These are phyloP conservation scores for Antheraea pernyi DNA, from an alignment of 1,140 invertebrate species.

Conservation along the genomic window DNA sequence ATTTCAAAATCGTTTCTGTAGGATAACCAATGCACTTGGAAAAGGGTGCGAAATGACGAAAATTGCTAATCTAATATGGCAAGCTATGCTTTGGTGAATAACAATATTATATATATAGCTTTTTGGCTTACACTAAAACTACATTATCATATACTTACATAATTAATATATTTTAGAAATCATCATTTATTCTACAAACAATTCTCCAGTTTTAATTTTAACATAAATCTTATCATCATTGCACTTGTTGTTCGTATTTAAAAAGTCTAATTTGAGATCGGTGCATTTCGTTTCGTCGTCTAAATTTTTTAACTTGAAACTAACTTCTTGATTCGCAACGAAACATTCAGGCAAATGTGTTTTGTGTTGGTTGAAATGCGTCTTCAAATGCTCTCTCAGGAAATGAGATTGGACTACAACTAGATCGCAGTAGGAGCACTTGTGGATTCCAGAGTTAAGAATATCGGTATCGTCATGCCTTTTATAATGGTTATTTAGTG, in stretches of 20 bases:
- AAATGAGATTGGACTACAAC: slow-evolving; percentile 88
- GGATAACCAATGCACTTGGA: neutral
- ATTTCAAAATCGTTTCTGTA: neutral
- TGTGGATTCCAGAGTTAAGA: slow-evolving; percentile 81
- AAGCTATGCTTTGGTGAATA: slow-evolving; percentile 74
- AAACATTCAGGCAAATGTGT: slow-evolving; percentile 80
- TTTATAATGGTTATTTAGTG: slow-evolving; percentile 86
- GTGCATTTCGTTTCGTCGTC: slow-evolving; percentile 46
- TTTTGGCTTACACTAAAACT: slow-evolving; percentile 42
- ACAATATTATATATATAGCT: slow-evolving; percentile 27
- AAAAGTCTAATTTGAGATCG: slow-evolving; percentile 62
- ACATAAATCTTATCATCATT: slow-evolving; percentile 66
- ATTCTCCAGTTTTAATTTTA: slow-evolving; percentile 64
- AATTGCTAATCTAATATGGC: slow-evolving; percentile 68
- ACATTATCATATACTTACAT: slow-evolving; percentile 10
- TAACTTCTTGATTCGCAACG: slow-evolving; percentile 62
- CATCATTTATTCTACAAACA: slow-evolving; percentile 43
- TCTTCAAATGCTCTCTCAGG: slow-evolving; percentile 88
- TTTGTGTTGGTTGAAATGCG: slow-evolving; percentile 85
- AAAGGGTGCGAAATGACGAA: slow-evolving; percentile 3
- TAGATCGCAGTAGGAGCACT: slow-evolving; percentile 92
- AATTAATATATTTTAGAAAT: slow-evolving; percentile 4
- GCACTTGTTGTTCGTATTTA: slow-evolving; percentile 36
- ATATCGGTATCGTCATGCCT: slow-evolving; percentile 82
- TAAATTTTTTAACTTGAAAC: slow-evolving; percentile 58